Conservation (phyloP, 1,140 invertebrate genomes). For the Apis dorsata region DNA sequence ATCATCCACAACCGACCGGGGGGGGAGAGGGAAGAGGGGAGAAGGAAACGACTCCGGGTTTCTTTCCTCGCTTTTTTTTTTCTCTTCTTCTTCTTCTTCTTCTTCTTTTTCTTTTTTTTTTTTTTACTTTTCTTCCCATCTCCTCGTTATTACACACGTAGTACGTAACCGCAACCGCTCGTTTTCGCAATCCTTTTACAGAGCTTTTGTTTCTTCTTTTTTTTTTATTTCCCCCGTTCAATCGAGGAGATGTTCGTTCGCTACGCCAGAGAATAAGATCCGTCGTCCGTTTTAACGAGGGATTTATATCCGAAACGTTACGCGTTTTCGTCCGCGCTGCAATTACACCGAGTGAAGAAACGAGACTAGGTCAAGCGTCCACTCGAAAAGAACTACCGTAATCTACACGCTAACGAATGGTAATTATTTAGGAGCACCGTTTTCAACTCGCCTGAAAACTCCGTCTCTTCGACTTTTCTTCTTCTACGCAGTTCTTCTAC, state of each 20-base stretch:
- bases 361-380: slow-evolving; percentile 43
- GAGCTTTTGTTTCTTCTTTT: too few species aligned
- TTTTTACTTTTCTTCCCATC: neutral
- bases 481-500: neutral
- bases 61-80: neutral
- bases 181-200: neutral
- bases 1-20: too few species aligned
- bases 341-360: slow-evolving; percentile 21
- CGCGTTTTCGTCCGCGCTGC: slow-evolving; percentile 7
- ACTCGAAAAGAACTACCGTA: slow-evolving; percentile 38
- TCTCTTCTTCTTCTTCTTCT: too few species aligned
- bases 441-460: neutral
- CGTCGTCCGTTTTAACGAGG: neutral
- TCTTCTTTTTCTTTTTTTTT: too few species aligned
- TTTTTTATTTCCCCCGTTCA: neutral
- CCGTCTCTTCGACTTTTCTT: neutral
- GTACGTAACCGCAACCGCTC: neutral
- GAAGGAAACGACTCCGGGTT: neutral
- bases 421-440: slow-evolving; percentile 22
- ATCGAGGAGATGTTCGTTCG: too few species aligned
- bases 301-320: slow-evolving; percentile 33
- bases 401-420: slow-evolving; percentile 41
- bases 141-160: neutral
- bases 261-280: too few species aligned
- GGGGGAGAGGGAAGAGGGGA: neutral